Base-by-base conservation (phyloP, 2,888 invertebrate species). In the Limenitis camilla region DNA sequence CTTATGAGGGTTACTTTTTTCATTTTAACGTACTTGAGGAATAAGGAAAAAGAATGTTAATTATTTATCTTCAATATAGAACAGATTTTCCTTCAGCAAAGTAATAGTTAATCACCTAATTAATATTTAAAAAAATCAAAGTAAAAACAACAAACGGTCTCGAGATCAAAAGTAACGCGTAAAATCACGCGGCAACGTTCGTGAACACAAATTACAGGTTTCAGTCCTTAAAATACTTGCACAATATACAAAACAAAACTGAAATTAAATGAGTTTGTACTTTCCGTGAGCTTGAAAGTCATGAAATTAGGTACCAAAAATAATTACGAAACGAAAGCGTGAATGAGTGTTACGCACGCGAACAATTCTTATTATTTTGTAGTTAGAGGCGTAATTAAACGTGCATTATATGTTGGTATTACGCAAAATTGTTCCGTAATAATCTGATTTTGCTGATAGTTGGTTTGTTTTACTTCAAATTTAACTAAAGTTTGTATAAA, bases 301-400 rank as follows among this genome's bases (percentile, higher is more conserved):
- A 69, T 74, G 71, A 73, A 78, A 77, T 75, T 71, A 67, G 66
- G 69, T 67, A 75, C 70, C 68, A 71, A 79, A 60, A 75, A 78
- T 78, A 80, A 78, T 78, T 78, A 79, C 73, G 71, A 72, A 69
- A 67, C 69, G 58, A 66, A 69, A 72, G 73, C 74, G 74, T 73
- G 77, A 78, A 82, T 78, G 72, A 76, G 75, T 66, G 58, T 56
- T 68, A 67, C 67, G 66, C 83, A 83, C 83, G 83, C 82, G 66
- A 84, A 66, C 72, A 71, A 40, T 69, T 71, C 81, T 78, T 78
- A 82, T 83, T 83, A 82, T 81, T 76, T 78, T 70, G 80, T 74
- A 76, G 78, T 81, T 80, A 81, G 75, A 72, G 68, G 72, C 71
- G 71, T 76, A 80, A 79, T 81, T 81, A 78, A 76, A 74, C 71